Evolutionary conservation across 2,888 invertebrate genomes (phyloP), one percentile per base, ranked within the genome.

Genomic region (Nebria salina): DNA sequence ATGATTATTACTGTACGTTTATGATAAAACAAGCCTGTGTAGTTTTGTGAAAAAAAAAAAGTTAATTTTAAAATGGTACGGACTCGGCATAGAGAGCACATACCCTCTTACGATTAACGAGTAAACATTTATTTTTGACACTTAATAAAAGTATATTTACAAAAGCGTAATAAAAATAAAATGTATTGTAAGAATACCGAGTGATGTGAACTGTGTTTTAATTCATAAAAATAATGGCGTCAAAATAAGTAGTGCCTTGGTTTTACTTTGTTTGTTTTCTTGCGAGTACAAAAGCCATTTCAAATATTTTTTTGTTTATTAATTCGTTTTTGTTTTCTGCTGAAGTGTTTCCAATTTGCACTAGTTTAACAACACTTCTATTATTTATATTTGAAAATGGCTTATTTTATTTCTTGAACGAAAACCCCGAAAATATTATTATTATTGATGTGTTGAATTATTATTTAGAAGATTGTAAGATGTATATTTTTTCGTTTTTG

Each of bases 401-500:
- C 75, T 75, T 20, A 75, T 64, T 75, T 20, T 75, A 34, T 42
- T 43, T 54, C 43, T 73, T 9, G 43, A 75, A 64, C 20, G 64
- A 75, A 75, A 42, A 75, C 4, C 4, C 54, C 20, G 42, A 75
- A 41, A 25, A 75, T 64, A 72, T 68, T 64, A 72, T 68, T 64
- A 72, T 68, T 78, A 78, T 84, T 83, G 83, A 84, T 83, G 77
- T 84, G 83, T 83, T 84, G 83, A 84, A 83, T 83, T 82, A 84
- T 83, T 82, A 82, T 84, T 83, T 83, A 82, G 83, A 82, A 82
- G 79, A 83, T 82, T 84, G 84, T 83, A 84, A 83, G 83, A 84
- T 85, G 85, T 84, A 85, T 84, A 83, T 83, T 84, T 84, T 84
- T 84, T 84, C 83, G 84, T 84, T 84, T 85, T 84, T 85, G 84